These are phyloP conservation scores for Propithecus perrieri DNA, from an alignment of 2,797 vertebrate species.

Conservation along the genomic window DNA sequence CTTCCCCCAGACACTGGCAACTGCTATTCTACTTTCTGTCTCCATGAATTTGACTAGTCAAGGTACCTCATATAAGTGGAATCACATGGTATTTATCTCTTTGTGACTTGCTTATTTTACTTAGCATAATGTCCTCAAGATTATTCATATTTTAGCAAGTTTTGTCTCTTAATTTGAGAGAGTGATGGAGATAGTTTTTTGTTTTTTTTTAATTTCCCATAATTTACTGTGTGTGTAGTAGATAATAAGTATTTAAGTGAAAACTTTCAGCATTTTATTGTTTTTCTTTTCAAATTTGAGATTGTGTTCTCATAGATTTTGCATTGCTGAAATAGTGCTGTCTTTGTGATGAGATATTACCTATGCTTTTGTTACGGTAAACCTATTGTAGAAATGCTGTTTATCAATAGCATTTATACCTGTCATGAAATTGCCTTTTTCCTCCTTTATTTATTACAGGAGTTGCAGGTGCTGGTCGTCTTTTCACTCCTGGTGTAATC, in stretches of 20 bases:
- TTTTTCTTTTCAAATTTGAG: constrained; percentile 25
- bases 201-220: neutral
- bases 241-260: constrained; percentile 29
- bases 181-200: neutral
- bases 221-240: neutral
- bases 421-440: neutral
- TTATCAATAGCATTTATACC: neutral
- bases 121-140: neutral
- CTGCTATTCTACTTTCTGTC: neutral
- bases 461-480: constrained; percentile 94
- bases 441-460: constrained; percentile 84
- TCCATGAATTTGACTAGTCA: neutral
- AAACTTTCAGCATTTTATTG: neutral
- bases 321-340: neutral
- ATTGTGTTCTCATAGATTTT: neutral
- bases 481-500: constrained; percentile 93
- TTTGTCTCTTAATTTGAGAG: constrained; percentile 29
- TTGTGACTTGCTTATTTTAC: neutral
- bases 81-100: neutral
- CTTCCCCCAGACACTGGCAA: neutral
- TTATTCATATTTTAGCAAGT: neutral
- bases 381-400: neutral
- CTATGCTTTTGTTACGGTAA: neutral
- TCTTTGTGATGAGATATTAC: neutral
- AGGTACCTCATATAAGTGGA: neutral